Base-by-base conservation (phyloP, 2,797 vertebrate species). In the Malurus leucopterus region DNA sequence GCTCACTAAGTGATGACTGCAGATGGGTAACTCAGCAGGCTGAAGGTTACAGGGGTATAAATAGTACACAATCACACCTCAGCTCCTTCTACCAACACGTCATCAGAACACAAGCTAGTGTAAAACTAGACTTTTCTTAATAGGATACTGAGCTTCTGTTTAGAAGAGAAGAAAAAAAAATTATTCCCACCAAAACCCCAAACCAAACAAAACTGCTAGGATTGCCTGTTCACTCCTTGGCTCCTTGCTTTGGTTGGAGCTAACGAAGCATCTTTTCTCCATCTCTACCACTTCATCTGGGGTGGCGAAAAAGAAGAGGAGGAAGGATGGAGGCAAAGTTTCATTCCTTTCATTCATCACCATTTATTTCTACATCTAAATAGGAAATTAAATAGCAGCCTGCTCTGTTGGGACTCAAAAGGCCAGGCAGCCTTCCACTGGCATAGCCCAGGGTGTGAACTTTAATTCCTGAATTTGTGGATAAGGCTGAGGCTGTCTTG, bases 11-110 rank as follows among this genome's bases (percentile, higher is more conserved):
- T 50, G 59, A 23, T 79, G 74, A 50, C 34, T 90, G 58, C 82
- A 80, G 89, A 76, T 79, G 68, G 78, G 83, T 93, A 85, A 82
- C 72, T 79, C 72, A 89, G 78, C 71, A 77, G 84, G 72, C 69
- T 89, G 75, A 88, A 91, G 78, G 64, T 82, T 72, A 41, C 21
- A 71, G 27, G 5, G 57, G 36, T 87, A 89, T 89, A 86, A 88
- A 84, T 81, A 81, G 89, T 64, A 68, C 26, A 38, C 30, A 50
- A 63, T 46, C 50, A 77, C 43, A 49, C 65, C 78, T 93, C 38
- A 44, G 6, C 16, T 67, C 20, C 65, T 78, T 76, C 34, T 1
- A 1, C 46, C 41, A 50, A 8, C 64, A 55, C 3, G n/a, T 53
- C 85, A 67, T 55, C 61, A 63, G 34, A 82, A 76, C 38, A 26